Base-by-base conservation (phyloP, 1,140 invertebrate species). In the Stegodyphus dumicola region DNA sequence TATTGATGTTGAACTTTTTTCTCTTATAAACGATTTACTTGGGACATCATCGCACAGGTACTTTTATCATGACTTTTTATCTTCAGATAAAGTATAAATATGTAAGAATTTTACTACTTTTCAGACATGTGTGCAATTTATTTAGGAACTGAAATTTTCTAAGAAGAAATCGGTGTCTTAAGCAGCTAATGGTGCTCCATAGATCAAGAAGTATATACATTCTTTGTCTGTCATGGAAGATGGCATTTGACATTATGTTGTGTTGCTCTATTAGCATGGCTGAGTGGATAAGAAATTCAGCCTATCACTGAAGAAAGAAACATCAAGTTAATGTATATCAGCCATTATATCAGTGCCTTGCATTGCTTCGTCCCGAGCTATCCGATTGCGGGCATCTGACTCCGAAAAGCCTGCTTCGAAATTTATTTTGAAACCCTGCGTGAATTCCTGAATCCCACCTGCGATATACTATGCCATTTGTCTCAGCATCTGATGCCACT, bases 151-250 rank as follows among this genome's bases (percentile, higher is more conserved):
- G 49, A 74, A 74, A 17, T 70, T 81, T 80, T 81, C 70, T 81
- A 81, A 71, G 18, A 66, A 74, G 51, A 56, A 71, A 65, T 81
- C 64, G 78, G 79, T 74, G 79, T 81, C 79, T 81, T 73, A 81
- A 77, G 77, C 77, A 78, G 77, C 77, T 78, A 78, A 69, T 78
- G 77, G 79, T 81, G 79, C 79, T 81, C 33, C 79, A 70, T 81
- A 81, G 70, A 81, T 74, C 18, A 70, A 81, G 79, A 81, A 74
- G 54, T 49, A 77, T 53, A 64, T n/a, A 60, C 7, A 9, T 71
- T 52, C 9, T 71, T 49, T 9, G 66, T 67, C 17, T 67, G 66
- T 51, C 10, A 3, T 13, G 10, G 54, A 33, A 17, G 77, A 52
- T 51, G 18, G 67, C 65, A 69, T 70, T 67, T 53, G 18, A 69